These are phyloP conservation scores for Cylindroiulus punctatus DNA, from an alignment of 2,888 invertebrate genomes.

Conservation along the genomic window DNA sequence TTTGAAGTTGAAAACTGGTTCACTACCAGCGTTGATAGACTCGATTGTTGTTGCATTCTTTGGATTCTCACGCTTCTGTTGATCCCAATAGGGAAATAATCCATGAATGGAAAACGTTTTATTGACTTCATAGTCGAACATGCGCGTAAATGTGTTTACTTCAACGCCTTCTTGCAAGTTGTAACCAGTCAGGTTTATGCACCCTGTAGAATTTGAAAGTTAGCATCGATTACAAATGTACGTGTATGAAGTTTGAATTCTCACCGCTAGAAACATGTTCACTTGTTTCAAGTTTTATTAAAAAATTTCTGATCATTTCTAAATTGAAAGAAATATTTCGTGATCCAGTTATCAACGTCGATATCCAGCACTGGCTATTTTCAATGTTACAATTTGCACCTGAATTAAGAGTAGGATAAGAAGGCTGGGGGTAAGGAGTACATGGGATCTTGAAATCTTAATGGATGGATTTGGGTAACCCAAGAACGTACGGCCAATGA, in stretches of 20 bases:
- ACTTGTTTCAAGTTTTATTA: no score
- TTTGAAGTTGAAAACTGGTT: constrained; percentile 1
- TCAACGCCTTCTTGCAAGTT: no score
- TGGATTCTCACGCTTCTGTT: not conserved
- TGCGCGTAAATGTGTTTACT: no score
- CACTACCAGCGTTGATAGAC: constrained; percentile 15
- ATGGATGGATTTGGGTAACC: constrained; percentile 40
- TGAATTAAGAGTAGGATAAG: constrained; percentile 4
- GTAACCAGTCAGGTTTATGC: no score
- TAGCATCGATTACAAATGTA: no score
- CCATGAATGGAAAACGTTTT: not conserved
- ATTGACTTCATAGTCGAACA: not conserved
- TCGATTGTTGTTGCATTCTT: not conserved
- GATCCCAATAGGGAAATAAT: not conserved
- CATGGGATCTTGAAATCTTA: constrained; percentile 17
- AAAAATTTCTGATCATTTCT: not conserved
- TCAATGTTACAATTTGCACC: constrained; percentile 18
- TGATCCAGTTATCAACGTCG: not conserved
- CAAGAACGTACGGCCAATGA: constrained; percentile 49
- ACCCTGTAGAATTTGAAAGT: no score
- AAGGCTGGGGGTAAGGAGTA: constrained; percentile 36
- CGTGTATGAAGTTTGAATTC: no score
- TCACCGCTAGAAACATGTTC: no score
- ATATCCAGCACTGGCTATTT: not conserved
- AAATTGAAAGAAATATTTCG: not conserved